phyloP scores from a whole-genome alignment of 2,888 invertebrate species.

The Podotricha telesiphe region DNA sequence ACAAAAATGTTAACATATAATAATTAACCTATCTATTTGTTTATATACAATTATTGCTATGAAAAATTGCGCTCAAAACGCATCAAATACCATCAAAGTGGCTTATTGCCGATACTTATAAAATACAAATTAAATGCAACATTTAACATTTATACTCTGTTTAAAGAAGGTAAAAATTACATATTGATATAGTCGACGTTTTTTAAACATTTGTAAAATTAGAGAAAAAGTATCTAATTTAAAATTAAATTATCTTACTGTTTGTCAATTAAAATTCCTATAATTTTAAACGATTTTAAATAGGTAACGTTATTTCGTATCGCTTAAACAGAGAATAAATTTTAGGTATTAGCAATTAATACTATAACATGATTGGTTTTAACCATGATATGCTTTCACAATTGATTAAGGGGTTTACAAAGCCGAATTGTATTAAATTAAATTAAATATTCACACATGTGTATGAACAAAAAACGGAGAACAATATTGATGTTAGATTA shows the following conservation, averaged over 20 bases:
- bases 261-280: not conserved
- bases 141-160: conserved; percentile 42
- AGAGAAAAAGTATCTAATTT: not conserved
- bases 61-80: conserved; percentile 79
- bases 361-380: conserved; percentile 57
- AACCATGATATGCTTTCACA: conserved; percentile 73
- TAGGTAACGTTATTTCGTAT: not conserved
- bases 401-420: conserved; percentile 67
- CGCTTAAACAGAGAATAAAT: conserved; percentile 61
- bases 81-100: conserved; percentile 65
- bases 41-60: conserved; percentile 83
- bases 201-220: not conserved
- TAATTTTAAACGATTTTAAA: not conserved
- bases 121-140: conserved; percentile 60
- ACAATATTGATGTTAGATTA: not conserved
- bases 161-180: conserved; percentile 16
- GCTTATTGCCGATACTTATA: conserved; percentile 68
- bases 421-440: conserved; percentile 41
- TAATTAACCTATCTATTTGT: conserved; percentile 80
- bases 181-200: not conserved
- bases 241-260: not conserved
- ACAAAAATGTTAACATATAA: conserved; percentile 78
- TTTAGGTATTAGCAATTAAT: conserved; percentile 61
- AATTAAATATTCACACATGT: conserved; percentile 9
- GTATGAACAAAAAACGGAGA: not conserved